Evolutionary conservation across 2,888 invertebrate genomes (phyloP).

Genomic region (Ellobium chinense): DNA sequence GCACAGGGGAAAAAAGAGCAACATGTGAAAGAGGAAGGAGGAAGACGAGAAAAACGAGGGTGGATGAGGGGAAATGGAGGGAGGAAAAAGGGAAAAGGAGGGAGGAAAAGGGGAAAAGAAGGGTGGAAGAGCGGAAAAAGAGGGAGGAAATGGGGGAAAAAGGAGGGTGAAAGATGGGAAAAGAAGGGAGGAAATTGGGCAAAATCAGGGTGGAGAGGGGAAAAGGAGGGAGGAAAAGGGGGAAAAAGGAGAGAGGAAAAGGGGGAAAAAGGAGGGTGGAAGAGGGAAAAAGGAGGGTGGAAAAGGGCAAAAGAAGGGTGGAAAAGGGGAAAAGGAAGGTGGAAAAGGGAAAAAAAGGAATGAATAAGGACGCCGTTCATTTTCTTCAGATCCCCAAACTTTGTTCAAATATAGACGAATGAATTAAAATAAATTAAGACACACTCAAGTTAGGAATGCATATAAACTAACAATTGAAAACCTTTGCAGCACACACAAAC

Average conservation of each 20-base stretch:
- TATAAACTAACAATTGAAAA: too few species aligned
- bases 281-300: neutral
- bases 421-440: too few species aligned
- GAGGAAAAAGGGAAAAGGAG: conserved; percentile 9
- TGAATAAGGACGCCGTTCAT: too few species aligned
- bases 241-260: neutral
- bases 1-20: too few species aligned
- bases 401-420: too few species aligned
- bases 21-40: neutral
- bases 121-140: neutral
- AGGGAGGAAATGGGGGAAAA: conserved; percentile 2
- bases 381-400: too few species aligned
- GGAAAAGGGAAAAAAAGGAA: neutral
- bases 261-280: neutral
- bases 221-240: conserved; percentile 2
- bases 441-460: too few species aligned
- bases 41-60: neutral
- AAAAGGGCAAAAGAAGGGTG: neutral
- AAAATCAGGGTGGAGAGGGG: conserved; percentile 12
- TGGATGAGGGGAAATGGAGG: conserved; percentile 2
- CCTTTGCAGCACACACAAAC: too few species aligned
- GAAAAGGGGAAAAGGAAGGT: neutral
- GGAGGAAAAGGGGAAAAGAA: neutral
- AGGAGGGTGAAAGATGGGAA: conserved; percentile 14
- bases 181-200: conserved; percentile 1